Conservation (phyloP, 2,888 invertebrate genomes). For the Chouioia cunea region DNA sequence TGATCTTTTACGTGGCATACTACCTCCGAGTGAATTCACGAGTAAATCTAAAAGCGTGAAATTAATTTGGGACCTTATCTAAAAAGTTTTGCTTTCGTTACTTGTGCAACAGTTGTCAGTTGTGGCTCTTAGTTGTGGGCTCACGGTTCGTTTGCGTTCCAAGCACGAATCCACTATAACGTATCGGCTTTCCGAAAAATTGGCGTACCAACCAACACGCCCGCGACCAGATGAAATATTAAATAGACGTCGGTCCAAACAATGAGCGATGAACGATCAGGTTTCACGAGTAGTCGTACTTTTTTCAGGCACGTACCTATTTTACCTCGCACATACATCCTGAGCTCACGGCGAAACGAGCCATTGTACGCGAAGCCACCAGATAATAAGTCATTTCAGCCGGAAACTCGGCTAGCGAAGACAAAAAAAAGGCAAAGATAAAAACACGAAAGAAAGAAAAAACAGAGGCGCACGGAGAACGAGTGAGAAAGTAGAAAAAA, state of each 20-base stretch:
- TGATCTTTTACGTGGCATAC: too few relatives aligned
- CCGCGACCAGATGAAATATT: conserved; percentile 1
- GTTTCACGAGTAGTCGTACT: conserved; percentile 23
- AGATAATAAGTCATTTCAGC: conserved; percentile 44
- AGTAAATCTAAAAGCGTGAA: too few relatives aligned
- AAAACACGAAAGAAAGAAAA: neutral
- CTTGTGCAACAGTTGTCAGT: too few relatives aligned
- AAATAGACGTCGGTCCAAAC: conserved; percentile 19
- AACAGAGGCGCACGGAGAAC: neutral
- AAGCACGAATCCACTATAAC: too few relatives aligned
- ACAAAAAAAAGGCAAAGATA: conserved; percentile 9
- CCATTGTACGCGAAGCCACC: conserved; percentile 20
- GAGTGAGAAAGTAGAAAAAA: neutral
- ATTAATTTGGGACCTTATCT: too few relatives aligned
- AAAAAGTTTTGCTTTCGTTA: too few relatives aligned
- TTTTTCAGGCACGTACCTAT: neutral
- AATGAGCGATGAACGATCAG: conserved; percentile 22
- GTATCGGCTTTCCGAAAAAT: conserved; percentile 28
- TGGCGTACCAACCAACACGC: neutral
- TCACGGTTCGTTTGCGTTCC: neutral
- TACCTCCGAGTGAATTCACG: too few relatives aligned
- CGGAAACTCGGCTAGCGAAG: conserved; percentile 16
- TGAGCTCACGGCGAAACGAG: conserved; percentile 12
- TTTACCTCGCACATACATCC: neutral
- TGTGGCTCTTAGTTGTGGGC: too few relatives aligned